Conservation (phyloP, 2,797 vertebrate genomes). For the Labroides dimidiatus region DNA sequence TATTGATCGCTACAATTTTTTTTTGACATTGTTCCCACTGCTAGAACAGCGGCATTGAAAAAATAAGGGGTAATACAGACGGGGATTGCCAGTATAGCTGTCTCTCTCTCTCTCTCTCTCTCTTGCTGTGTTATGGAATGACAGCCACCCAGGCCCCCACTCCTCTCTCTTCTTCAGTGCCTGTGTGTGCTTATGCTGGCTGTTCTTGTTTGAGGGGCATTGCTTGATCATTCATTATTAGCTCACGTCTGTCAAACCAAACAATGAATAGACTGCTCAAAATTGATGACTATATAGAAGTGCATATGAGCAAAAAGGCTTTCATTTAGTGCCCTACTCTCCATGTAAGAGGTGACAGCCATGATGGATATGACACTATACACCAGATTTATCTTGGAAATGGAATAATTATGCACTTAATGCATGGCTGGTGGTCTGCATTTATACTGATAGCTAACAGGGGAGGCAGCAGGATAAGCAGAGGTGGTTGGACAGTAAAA, state of each 20-base stretch:
- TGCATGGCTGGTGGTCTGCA: slow-evolving; percentile 90
- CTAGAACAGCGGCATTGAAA: slow-evolving; percentile 72
- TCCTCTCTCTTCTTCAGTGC: slow-evolving; percentile 9
- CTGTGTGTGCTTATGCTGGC: slow-evolving; percentile 57
- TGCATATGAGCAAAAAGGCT: slow-evolving; percentile 91
- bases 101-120: too few species aligned
- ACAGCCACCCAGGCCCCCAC: slow-evolving; percentile 11
- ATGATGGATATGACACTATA: slow-evolving; percentile 92
- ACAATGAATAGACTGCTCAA: slow-evolving; percentile 88
- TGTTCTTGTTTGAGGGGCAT: slow-evolving; percentile 80
- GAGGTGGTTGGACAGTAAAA: slow-evolving; percentile 67
- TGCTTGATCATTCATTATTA: slow-evolving; percentile 90
- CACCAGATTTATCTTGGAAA: slow-evolving; percentile 95
- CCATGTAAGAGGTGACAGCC: slow-evolving; percentile 88
- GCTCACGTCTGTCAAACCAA: slow-evolving; percentile 88
- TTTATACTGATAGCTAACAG: slow-evolving; percentile 89
- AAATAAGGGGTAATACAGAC: slow-evolving; percentile 58
- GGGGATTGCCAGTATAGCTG: slow-evolving; percentile 54
- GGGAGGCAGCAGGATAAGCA: slow-evolving; percentile 71
- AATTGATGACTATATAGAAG: slow-evolving; percentile 93
- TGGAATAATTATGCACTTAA: slow-evolving; percentile 93
- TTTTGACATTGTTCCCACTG: slow-evolving; percentile 68
- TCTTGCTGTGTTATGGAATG: slow-evolving; percentile 56
- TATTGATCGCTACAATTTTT: slow-evolving; percentile 83
- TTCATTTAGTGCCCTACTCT: slow-evolving; percentile 90